A percentile compares a stretch with the other conserved stretches of the same genome.
These are phyloP conservation scores for Glyptemys insculpta DNA, from an alignment of 2,797 vertebrate species.

Conservation along the genomic window DNA sequence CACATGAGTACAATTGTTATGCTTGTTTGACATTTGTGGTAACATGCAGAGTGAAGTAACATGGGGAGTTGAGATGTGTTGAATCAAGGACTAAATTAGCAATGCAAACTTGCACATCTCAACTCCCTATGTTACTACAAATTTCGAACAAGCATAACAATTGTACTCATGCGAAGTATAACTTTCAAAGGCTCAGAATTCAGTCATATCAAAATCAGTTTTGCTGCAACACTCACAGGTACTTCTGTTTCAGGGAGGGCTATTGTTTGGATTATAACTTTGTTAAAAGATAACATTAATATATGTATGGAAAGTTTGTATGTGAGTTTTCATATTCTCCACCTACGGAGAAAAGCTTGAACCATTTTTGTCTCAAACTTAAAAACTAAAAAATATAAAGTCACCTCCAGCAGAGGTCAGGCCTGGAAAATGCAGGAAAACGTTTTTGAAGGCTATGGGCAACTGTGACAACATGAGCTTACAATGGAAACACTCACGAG, in stretches of 20 bases:
- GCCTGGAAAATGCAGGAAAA: not conserved
- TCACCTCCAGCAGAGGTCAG: not conserved
- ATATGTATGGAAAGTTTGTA: not conserved
- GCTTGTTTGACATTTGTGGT: not conserved
- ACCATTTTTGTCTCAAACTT: not conserved
- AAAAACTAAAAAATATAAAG: not conserved
- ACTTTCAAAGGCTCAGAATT: not conserved
- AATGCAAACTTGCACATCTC: not conserved
- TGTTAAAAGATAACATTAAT: not conserved
- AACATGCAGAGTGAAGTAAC: not conserved
- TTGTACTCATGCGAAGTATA: not conserved
- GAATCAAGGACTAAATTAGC: not conserved
- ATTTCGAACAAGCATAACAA: not conserved
- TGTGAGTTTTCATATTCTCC: not conserved
- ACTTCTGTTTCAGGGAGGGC: not conserved
- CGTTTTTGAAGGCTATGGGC: not conserved
- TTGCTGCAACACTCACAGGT: not conserved
- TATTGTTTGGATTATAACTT: not conserved
- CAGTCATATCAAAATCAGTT: not conserved
- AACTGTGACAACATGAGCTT: rapidly evolving
- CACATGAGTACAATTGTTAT: not conserved
- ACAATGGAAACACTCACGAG: rapidly evolving
- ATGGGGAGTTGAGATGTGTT: no score
- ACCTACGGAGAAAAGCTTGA: not conserved
- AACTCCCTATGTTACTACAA: not conserved